Base-by-base conservation (phyloP, 2,888 invertebrate species). In the Elmis aenea region DNA sequence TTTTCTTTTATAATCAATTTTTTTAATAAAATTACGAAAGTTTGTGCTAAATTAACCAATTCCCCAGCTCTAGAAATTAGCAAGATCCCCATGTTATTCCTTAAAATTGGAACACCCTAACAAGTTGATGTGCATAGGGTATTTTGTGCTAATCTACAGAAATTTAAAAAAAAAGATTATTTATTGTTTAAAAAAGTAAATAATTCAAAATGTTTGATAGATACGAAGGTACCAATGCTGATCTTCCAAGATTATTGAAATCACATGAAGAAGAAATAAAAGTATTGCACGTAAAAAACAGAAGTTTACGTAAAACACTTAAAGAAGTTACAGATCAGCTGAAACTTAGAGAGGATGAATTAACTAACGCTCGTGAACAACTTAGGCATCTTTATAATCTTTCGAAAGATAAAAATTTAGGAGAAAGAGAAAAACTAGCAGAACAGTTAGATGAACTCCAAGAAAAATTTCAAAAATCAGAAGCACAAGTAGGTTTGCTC, bases 251-350 rank as follows among this genome's bases (percentile, higher is more conserved):
- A 57, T 72, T 85, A 2, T 69, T 89, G 21, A 80, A 81, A 62
- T 80, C 85, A 0, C 86, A 88, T 62, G 80, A 77, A 42, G 88
- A 88, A 59, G 88, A 89, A 66, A 70, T 85, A 34, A 72, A 86
- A 30, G 72, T 82, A 9, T 76, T 86, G 61, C 81, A 82, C 54
- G 71, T 75, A 24, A 81, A 78, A 59, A 79, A 76, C 62, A 84
- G 82, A 50, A 79, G 77, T 48, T 60, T 87, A 33, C 81, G 79
- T 52, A 68, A 69, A 33, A 75, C 76, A 46, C 73, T 75, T 52
- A 79, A 76, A 53, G 83, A 83, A 26, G 68, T 73, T n/a, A 68
- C 71, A 14, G 75, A 76, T 44, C 76, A 75, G 52, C 57, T 85
- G 6, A 85, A 85, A 56, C 77, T 78, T 34, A 77, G 80, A 48